Evolutionary conservation across 2,113 vertebrate genomes (phyloP).

Genomic region (Lepus americanus): DNA sequence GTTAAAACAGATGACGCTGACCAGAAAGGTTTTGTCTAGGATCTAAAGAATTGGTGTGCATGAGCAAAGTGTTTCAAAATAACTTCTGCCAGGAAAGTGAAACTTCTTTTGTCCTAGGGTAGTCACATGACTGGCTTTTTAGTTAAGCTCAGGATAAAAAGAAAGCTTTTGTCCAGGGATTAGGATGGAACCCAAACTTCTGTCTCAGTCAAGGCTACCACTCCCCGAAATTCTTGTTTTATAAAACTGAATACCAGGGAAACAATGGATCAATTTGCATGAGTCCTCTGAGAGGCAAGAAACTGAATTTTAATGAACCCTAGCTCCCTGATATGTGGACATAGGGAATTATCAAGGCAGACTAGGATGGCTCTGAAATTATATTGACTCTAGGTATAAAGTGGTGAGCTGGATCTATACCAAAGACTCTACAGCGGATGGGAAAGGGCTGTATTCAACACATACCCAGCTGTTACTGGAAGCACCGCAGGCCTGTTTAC

Average conservation of each 20-base stretch:
- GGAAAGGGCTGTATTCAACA: neutral
- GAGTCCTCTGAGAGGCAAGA: neutral
- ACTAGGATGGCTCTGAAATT: neutral
- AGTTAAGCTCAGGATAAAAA: neutral
- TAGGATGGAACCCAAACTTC: neutral
- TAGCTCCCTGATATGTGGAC: neutral
- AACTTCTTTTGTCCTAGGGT: neutral
- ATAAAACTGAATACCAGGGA: neutral
- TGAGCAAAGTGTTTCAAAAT: constrained; percentile 18
- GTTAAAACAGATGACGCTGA: neutral
- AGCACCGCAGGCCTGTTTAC: neutral
- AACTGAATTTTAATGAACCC: neutral
- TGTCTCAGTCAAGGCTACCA: neutral
- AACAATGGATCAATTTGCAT: neutral
- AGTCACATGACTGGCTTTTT: neutral
- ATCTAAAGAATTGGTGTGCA: neutral
- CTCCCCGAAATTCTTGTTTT: neutral
- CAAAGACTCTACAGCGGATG: no score
- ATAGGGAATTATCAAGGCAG: neutral
- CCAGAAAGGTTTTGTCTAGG: neutral
- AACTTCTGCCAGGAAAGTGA: neutral
- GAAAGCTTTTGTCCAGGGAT: neutral
- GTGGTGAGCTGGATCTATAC: neutral
- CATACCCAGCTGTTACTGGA: neutral
- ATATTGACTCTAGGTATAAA: neutral